phyloP scores from a whole-genome alignment of 1,140 invertebrate species.

The Ruditapes philippinarum region DNA sequence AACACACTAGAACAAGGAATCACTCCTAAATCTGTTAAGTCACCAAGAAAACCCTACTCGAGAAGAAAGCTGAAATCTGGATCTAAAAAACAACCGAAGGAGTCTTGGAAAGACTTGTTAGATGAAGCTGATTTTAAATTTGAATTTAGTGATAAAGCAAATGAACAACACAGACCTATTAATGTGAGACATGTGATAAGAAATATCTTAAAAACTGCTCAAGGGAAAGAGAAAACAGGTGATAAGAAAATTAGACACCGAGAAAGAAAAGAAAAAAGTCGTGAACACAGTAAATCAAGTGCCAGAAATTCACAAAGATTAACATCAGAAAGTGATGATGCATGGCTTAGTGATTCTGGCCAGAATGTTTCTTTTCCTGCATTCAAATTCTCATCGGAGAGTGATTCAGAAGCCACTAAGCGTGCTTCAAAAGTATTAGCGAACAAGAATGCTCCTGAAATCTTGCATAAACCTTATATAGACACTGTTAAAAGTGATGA shows the following conservation, averaged over 20 bases:
- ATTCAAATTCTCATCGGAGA: background rate
- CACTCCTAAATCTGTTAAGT: background rate
- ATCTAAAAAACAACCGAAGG: background rate
- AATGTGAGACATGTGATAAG: conserved; percentile 15
- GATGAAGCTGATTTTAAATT: conserved; percentile 31
- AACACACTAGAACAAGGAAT: background rate
- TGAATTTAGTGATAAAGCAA: background rate
- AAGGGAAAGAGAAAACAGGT: background rate
- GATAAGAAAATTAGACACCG: background rate
- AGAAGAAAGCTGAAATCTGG: background rate
- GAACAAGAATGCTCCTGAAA: too few species aligned
- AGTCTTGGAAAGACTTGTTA: conserved; percentile 19
- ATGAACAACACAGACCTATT: conserved; percentile 1
- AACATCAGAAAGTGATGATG: conserved; percentile 24
- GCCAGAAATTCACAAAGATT: background rate
- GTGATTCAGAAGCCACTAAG: background rate
- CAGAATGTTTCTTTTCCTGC: conserved; percentile 12
- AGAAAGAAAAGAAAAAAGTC: background rate
- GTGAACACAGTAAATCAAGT: background rate
- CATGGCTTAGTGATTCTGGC: conserved; percentile 32
- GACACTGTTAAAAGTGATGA: background rate
- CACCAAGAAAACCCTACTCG: background rate
- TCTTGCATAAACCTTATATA: background rate
- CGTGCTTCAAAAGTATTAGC: too few species aligned
- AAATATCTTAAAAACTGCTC: background rate